phyloP scores from a whole-genome alignment of 2,888 invertebrate genomes.

The Pollenia labialis region DNA sequence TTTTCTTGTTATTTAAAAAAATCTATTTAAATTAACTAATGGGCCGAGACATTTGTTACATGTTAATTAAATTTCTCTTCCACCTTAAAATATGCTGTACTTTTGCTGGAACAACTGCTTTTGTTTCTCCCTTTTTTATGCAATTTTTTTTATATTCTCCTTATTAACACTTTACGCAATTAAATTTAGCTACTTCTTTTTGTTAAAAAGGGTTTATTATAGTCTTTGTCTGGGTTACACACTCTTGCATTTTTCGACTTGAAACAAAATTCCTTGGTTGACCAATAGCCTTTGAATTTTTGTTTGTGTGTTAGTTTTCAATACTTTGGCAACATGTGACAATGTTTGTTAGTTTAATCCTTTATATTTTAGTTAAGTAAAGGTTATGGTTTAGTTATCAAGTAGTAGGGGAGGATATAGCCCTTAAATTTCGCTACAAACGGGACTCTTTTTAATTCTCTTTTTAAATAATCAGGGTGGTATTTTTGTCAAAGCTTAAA shows the following conservation, averaged over 20 bases:
- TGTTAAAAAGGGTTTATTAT: slow-evolving; percentile 64
- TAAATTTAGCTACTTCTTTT: slow-evolving; percentile 57
- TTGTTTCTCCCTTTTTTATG: not conserved
- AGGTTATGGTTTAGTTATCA: slow-evolving; percentile 51
- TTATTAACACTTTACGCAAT: slow-evolving; percentile 72
- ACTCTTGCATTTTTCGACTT: not conserved
- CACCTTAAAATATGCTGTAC: slow-evolving; percentile 18
- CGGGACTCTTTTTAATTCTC: slow-evolving; percentile 56
- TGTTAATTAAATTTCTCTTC: not conserved
- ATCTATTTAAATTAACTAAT: no score
- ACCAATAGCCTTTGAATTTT: slow-evolving; percentile 53
- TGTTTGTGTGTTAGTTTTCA: not conserved
- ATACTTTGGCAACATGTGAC: slow-evolving; percentile 65
- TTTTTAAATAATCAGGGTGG: slow-evolving; percentile 52
- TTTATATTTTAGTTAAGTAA: slow-evolving; percentile 38
- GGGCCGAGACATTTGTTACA: not conserved
- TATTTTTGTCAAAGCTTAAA: slow-evolving; percentile 52
- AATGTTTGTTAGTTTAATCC: slow-evolving; percentile 67
- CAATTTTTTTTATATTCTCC: slow-evolving; percentile 1
- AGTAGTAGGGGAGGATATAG: slow-evolving; percentile 34
- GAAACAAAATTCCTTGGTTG: slow-evolving; percentile 59
- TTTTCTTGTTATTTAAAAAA: not conserved
- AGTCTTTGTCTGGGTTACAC: slow-evolving; percentile 37
- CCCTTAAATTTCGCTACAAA: slow-evolving; percentile 41
- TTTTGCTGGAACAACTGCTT: slow-evolving; percentile 15